Conservation (phyloP, 2,113 vertebrate genomes). For the Pipa parva region DNA sequence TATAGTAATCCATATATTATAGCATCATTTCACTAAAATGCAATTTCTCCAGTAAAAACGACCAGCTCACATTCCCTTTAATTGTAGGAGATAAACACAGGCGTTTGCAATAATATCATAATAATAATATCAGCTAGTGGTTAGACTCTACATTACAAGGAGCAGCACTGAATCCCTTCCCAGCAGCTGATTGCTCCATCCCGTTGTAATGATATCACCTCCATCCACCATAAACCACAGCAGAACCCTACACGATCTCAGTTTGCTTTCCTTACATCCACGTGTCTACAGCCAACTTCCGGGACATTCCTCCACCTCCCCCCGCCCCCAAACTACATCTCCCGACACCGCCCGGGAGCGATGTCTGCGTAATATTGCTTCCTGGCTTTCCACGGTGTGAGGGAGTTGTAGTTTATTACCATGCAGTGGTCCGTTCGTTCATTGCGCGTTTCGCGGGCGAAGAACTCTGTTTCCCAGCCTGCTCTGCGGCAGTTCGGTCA, state of each 20-base stretch:
- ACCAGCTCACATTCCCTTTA: no score
- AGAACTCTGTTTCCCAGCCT: conserved; percentile 18
- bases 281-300: conserved; percentile 22
- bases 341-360: neutral
- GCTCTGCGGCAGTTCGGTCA: neutral
- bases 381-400: rapidly evolving
- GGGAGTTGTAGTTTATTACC: neutral
- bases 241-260: neutral
- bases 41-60: no score
- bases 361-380: neutral
- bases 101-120: no score
- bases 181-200: no score
- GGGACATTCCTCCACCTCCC: neutral
- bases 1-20: no score
- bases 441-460: rapidly evolving
- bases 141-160: no score
- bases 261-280: conserved; percentile 7
- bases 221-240: neutral
- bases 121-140: no score
- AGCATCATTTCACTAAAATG: no score
- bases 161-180: no score
- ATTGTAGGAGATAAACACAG: no score
- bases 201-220: no score
- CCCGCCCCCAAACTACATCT: neutral
- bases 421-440: no score